A percentile compares a stretch with the other conserved stretches of the same genome.
Evolutionary conservation across 1,140 invertebrate genomes (phyloP).

Genomic region (Cheumatopsyche charites): DNA sequence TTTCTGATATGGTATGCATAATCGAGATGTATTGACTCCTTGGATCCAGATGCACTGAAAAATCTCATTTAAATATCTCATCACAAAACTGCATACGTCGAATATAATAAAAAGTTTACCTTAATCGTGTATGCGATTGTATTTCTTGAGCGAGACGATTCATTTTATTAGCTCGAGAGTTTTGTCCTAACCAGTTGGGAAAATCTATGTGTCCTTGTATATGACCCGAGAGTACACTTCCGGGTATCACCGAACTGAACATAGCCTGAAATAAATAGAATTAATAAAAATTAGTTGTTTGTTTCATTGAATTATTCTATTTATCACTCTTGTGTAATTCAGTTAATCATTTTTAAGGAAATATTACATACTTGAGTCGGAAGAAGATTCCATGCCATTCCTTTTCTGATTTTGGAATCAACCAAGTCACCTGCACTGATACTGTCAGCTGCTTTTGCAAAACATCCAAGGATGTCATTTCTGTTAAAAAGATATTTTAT

Average conservation of each 20-base stretch:
- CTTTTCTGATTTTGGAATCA: slow-evolving; percentile 78
- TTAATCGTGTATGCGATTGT: slow-evolving; percentile 78
- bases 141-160: slow-evolving; percentile 83
- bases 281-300: not conserved
- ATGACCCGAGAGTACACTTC: slow-evolving; percentile 81
- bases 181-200: slow-evolving; percentile 95
- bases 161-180: slow-evolving; percentile 84
- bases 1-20: slow-evolving; percentile 78
- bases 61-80: slow-evolving; percentile 26
- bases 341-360: not conserved
- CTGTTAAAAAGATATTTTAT: slow-evolving; percentile 53
- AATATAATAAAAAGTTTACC: slow-evolving; percentile 65
- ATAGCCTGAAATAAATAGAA: slow-evolving; percentile 68
- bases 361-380: slow-evolving; percentile 72
- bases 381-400: slow-evolving; percentile 87
- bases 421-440: slow-evolving; percentile 87
- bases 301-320: not conserved
- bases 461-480: slow-evolving; percentile 66
- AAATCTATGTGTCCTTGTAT: slow-evolving; percentile 83
- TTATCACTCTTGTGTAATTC: not conserved
- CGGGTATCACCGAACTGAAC: slow-evolving; percentile 90
- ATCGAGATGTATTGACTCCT: slow-evolving; percentile 80
- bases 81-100: too few relatives aligned
- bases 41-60: slow-evolving; percentile 75
- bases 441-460: slow-evolving; percentile 82